phyloP scores from a whole-genome alignment of 2,888 invertebrate species.

The Drosophila gaucha region DNA sequence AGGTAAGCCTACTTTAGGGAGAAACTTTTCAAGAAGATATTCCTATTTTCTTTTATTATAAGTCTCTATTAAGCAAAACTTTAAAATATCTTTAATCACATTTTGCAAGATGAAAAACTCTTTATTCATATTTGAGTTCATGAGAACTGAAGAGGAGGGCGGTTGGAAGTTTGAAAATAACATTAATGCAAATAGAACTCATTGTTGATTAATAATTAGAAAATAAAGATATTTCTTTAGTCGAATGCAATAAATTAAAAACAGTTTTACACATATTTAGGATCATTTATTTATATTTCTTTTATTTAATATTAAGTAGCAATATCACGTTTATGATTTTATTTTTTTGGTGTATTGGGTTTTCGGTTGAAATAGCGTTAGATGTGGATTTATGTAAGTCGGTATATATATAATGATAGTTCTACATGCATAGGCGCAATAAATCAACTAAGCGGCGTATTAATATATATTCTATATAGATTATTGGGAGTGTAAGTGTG shows the following conservation, averaged over 20 bases:
- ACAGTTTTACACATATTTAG: slow-evolving; percentile 17
- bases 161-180: no score
- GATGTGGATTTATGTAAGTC: slow-evolving; percentile 39
- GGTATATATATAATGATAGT: slow-evolving; percentile 36
- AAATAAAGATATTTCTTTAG: no score
- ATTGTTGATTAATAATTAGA: no score
- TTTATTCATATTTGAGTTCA: no score
- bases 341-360: slow-evolving; percentile 28
- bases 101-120: no score
- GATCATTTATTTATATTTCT: slow-evolving; percentile 50
- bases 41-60: no score
- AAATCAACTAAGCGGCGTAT: slow-evolving; percentile 64
- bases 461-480: slow-evolving; percentile 34
- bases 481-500: slow-evolving; percentile 6
- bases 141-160: no score
- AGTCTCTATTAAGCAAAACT: no score
- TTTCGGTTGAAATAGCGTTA: slow-evolving; percentile 48
- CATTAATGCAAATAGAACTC: no score
- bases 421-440: slow-evolving; percentile 54
- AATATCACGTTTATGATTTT: slow-evolving; percentile 75
- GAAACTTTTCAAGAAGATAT: no score
- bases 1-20: no score
- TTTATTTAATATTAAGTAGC: slow-evolving; percentile 58
- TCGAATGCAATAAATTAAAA: neutral
- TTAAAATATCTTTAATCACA: no score